Evolutionary conservation across 2,113 vertebrate genomes (phyloP), one percentile per base, ranked within the genome.

Genomic region (Crypturellus undulatus): DNA sequence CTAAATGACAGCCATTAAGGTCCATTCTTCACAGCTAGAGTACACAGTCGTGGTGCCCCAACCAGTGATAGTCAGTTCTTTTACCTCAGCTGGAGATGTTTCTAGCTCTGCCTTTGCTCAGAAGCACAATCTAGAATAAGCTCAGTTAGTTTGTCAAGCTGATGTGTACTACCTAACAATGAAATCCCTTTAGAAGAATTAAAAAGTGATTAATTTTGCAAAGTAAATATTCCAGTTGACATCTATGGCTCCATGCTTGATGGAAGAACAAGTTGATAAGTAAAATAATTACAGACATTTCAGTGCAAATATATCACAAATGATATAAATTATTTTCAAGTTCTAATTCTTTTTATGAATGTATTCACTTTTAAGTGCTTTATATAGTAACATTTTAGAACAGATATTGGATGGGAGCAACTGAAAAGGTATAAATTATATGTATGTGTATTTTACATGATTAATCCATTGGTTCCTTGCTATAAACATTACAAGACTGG

Each of bases 251-350:
- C 78, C 32, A 77, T 62, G 47, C 13, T 40, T 85, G 19, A 16
- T 69, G n/a, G 32, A 93, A 86, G 47, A 20, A 38, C 2, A 6
- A 47, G 9, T 9, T 63, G n/a, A 73, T 73, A 47, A 62, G 30
- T 34, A 80, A 88, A 77, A 79, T 62, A 76, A 68, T 18, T 79
- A 14, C 15, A 43, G 69, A 6, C 28, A 13, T 59, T 90, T 92
- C 65, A 28, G 45, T 47, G 36, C 2, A 56, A 79, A 3, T 60
- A 58, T 58, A 20, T 52, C 34, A 68, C 5, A 38, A 85, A 47
- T 22, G 0, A 77, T 51, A 17, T 21, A 68, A 38, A 3, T 51
- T 34, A 56, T 56, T 36, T 4, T 72, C 1, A 0, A 32, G 1
- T 28, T 49, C 58, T 83, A 40, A 59, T 21, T 73, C 16, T 47